Evolutionary conservation across 53 echinoderm and acorn worm species (phyloP).

Genomic region (Holothuria scabra): DNA sequence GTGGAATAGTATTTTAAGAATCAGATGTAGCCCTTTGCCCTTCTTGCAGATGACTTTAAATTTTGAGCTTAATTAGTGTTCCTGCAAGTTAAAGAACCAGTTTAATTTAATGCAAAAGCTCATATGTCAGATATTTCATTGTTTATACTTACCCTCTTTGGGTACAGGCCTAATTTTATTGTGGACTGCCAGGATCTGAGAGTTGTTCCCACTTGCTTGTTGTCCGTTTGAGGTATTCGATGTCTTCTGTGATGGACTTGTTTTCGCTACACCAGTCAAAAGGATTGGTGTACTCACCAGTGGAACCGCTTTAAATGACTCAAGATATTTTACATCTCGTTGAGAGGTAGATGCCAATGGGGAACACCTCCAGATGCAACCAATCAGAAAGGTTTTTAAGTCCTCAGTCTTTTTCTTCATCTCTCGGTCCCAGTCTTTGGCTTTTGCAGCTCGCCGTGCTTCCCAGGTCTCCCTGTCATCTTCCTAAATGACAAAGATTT

Average conservation of each 20-base stretch:
- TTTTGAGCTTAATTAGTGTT: no score
- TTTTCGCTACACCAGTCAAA: slow-evolving; percentile 18
- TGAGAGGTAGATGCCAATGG: background rate
- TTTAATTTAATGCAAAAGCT: background rate
- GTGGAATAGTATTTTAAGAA: no score
- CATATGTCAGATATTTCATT: background rate
- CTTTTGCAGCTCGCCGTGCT: slow-evolving; percentile 78
- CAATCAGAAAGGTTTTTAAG: slow-evolving; percentile 74
- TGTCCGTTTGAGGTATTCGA: background rate
- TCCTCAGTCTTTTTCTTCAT: slow-evolving; percentile 73
- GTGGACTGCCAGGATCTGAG: slow-evolving; percentile 36
- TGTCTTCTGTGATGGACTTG: background rate
- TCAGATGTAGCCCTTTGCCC: no score
- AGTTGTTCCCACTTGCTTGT: background rate
- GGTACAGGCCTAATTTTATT: slow-evolving; percentile 83
- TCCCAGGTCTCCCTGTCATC: slow-evolving; percentile 72
- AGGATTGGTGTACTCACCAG: slow-evolving; percentile 75
- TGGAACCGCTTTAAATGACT: slow-evolving; percentile 65
- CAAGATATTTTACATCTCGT: slow-evolving; percentile 56
- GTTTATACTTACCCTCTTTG: slow-evolving; percentile 71
- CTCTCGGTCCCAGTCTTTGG: slow-evolving; percentile 91
- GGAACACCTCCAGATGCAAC: slow-evolving; percentile 61
- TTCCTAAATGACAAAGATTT: slow-evolving; percentile 13
- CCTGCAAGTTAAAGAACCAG: no score
- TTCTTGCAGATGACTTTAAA: no score